Conservation (phyloP, 2,888 invertebrate species). For the Perithous albicinctus region DNA sequence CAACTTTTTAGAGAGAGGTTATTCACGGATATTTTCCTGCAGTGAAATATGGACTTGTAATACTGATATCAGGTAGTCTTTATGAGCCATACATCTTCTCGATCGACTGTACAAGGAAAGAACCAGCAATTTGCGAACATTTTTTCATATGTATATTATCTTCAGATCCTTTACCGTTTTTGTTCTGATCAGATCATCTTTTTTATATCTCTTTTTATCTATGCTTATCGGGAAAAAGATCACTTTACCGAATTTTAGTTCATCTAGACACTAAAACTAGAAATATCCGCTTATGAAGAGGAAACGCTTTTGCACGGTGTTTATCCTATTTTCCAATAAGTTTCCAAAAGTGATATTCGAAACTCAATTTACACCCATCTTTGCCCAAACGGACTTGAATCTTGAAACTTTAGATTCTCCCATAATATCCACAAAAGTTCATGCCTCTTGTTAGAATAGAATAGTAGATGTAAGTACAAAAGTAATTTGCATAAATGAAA, state of each 20-base stretch:
- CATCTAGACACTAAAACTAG: constrained; percentile 2
- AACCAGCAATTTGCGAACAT: constrained; percentile 23
- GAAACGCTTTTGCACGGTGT: not conserved
- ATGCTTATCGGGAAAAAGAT: constrained; percentile 20
- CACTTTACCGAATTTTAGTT: constrained; percentile 45
- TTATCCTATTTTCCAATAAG: not conserved
- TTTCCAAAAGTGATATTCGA: not conserved
- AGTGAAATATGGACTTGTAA: no score
- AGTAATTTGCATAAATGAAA: no score
- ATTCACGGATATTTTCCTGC: no score
- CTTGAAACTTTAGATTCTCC: no score
- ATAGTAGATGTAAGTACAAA: no score
- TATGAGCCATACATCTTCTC: no score
- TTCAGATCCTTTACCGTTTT: constrained; percentile 14
- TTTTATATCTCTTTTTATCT: constrained; percentile 13
- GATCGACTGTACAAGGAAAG: not conserved
- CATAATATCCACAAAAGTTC: no score
- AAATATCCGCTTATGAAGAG: constrained; percentile 30
- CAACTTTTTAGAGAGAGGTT: no score
- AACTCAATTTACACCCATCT: constrained; percentile 3
- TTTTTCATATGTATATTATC: constrained; percentile 46
- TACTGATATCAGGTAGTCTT: no score
- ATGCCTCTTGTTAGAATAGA: no score
- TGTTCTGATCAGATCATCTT: not conserved
- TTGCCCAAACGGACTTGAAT: not conserved